Base-by-base conservation (phyloP, 2,888 invertebrate genomes). In the Doris montereyensis region DNA sequence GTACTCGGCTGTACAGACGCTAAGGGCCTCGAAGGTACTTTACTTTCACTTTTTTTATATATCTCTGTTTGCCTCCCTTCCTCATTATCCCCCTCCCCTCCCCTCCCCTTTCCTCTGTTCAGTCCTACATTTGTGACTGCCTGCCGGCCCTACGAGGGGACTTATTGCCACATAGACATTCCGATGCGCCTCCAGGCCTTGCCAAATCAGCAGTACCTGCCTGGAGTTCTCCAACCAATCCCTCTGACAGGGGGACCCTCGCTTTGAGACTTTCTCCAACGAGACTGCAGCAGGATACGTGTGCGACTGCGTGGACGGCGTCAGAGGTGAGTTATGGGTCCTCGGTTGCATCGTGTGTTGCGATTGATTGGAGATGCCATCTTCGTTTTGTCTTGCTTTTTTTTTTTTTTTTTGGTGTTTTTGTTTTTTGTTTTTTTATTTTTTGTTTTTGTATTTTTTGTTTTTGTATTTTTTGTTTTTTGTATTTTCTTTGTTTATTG, bases 141-240 rank as follows among this genome's bases (percentile, higher is more conserved):
- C n/a, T n/a, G n/a, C n/a, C n/a, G n/a, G n/a, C n/a, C n/a, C n/a
- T n/a, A n/a, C n/a, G n/a, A n/a, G n/a, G n/a, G n/a, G n/a, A n/a
- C n/a, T n/a, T n/a, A n/a, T n/a, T n/a, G n/a, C n/a, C n/a, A n/a
- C n/a, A n/a, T n/a, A n/a, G n/a, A n/a, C n/a, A n/a, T n/a, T n/a
- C n/a, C n/a, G 97, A 92, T 98, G 97, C 91, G 91, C 91, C 80
- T 94, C 95, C 0, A 93, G 79, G 76, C 90, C 90, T 0, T 91
- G 91, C 81, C 79, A 83, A 8, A 87, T 87, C 79, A 84, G 84
- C 76, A 88, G 86, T 58, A 82, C 86, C 1, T 91, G 91, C 78
- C 78, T 85, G 2, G 85, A 91, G 83, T 81, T 83, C 32, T 90
- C 90, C 4, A 84, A 88, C 35, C 57, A 78, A 21, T 82, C 83